These are phyloP conservation scores for Psylliodes chrysocephalus DNA, from an alignment of 2,888 invertebrate species.

Conservation along the genomic window DNA sequence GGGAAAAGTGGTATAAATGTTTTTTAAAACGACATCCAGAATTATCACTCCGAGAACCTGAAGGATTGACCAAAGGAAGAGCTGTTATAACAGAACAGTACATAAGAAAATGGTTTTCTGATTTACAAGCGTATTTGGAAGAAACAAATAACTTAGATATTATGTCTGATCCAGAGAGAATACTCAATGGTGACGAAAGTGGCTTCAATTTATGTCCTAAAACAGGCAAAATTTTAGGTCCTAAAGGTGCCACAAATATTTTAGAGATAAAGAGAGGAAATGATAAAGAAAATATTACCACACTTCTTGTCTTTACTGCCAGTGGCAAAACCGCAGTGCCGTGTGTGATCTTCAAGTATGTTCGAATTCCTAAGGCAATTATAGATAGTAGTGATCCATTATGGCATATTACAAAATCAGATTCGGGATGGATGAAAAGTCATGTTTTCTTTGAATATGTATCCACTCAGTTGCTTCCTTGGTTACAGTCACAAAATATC, in stretches of 20 bases:
- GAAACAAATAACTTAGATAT: too few species aligned
- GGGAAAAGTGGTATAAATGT: background rate
- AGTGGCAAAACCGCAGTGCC: conserved; percentile 20
- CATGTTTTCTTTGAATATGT: conserved; percentile 43
- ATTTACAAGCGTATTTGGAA: too few species aligned
- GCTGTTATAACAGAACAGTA: background rate
- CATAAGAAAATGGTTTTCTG: conserved; percentile 2
- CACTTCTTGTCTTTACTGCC: conserved; percentile 31
- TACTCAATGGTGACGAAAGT: conserved; percentile 35
- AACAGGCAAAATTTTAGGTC: conserved; percentile 23
- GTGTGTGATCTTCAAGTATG: conserved; percentile 24
- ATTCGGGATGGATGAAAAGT: conserved; percentile 62
- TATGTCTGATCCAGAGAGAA: conserved; percentile 38
- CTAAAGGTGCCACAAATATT: conserved; percentile 27
- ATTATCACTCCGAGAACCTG: background rate
- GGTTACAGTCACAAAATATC: conserved; percentile 9
- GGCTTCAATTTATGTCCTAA: conserved; percentile 33
- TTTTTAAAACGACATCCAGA: conserved; percentile 5
- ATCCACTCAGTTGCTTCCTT: conserved; percentile 3
- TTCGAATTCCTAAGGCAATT: conserved; percentile 47
- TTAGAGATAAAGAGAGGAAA: conserved; percentile 22
- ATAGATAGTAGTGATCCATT: conserved; percentile 48
- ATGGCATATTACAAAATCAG: conserved; percentile 55
- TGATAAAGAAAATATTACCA: conserved; percentile 37
- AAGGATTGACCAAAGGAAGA: background rate